Evolutionary conservation across 1,140 invertebrate species (phyloP).

Genomic region (Drosophila dunni): DNA sequence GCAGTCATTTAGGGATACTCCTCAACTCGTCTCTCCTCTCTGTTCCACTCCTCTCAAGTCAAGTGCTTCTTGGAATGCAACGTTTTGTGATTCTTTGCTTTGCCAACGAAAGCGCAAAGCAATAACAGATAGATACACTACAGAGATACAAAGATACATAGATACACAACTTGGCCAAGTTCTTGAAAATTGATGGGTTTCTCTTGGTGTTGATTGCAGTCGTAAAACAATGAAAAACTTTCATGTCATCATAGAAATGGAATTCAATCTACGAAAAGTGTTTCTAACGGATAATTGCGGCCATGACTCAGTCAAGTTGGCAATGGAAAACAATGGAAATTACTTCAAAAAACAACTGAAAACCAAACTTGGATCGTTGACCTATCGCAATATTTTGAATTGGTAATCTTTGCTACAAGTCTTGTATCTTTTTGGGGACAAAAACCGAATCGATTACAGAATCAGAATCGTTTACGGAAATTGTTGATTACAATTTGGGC

Average conservation of each 20-base stretch:
- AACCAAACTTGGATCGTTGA: conserved; percentile 33
- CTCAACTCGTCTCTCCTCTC: background rate
- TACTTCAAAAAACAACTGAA: too few relatives aligned
- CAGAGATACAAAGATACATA: conserved; percentile 17
- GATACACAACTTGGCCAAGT: conserved; percentile 18
- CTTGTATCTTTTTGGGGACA: too few relatives aligned
- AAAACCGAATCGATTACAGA: conserved; percentile 2
- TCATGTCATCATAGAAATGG: conserved; percentile 1
- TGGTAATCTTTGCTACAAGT: conserved; percentile 40
- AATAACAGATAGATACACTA: conserved; percentile 21
- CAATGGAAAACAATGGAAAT: conserved; percentile 3
- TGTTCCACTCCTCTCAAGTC: conserved; percentile 20
- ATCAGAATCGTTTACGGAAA: conserved; percentile 26
- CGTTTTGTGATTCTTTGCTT: conserved; percentile 31
- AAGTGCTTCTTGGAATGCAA: conserved; percentile 69
- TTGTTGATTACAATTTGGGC: conserved; percentile 28
- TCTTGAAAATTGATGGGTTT: conserved; percentile 32
- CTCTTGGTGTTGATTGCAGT: conserved; percentile 53
- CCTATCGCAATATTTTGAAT: conserved; percentile 56
- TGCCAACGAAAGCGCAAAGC: conserved; percentile 30
- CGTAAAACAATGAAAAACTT: conserved; percentile 40
- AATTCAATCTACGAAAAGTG: conserved; percentile 6
- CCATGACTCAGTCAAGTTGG: conserved; percentile 34
- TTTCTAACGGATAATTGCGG: background rate
- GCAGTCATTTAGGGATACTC: conserved; percentile 42